A percentile compares a stretch with the other conserved stretches of the same genome.
Evolutionary conservation across 1,140 invertebrate species (phyloP).

Genomic region (Bombus sibiricus): DNA sequence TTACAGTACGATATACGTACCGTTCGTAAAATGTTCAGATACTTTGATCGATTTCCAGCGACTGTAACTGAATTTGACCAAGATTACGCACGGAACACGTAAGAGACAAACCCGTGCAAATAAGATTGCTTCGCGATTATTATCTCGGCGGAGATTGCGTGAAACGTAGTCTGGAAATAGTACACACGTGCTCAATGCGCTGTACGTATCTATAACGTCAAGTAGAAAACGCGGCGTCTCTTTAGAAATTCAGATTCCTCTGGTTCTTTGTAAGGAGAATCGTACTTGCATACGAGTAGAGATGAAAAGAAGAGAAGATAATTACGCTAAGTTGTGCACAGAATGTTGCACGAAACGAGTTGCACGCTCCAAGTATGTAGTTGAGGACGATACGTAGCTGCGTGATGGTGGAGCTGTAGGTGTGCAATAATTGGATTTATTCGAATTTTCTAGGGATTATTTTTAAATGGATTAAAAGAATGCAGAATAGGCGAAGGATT

Average conservation of each 20-base stretch:
- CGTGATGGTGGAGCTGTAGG: not conserved
- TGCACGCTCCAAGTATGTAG: not conserved
- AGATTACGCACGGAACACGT: not conserved
- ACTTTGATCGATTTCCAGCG: not conserved
- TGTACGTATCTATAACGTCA: not conserved
- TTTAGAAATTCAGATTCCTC: not conserved
- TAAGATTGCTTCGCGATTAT: conserved; percentile 30
- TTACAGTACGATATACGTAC: not conserved
- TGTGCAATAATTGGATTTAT: not conserved
- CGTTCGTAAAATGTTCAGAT: not conserved
- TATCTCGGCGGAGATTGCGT: not conserved
- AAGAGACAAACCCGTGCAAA: not conserved
- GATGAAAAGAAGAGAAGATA: not conserved
- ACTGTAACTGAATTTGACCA: not conserved
- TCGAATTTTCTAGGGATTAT: not conserved
- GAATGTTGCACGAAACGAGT: not conserved
- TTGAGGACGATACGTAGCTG: not conserved
- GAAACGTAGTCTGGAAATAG: not conserved
- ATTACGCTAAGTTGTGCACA: not conserved
- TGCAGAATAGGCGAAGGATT: not conserved
- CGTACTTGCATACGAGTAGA: not conserved
- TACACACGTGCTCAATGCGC: not conserved
- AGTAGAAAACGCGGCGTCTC: not conserved
- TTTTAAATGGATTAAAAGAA: not conserved
- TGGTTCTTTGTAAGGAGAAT: not conserved